Base-by-base conservation (phyloP, 2,797 vertebrate species). In the Halcyon badia region DNA sequence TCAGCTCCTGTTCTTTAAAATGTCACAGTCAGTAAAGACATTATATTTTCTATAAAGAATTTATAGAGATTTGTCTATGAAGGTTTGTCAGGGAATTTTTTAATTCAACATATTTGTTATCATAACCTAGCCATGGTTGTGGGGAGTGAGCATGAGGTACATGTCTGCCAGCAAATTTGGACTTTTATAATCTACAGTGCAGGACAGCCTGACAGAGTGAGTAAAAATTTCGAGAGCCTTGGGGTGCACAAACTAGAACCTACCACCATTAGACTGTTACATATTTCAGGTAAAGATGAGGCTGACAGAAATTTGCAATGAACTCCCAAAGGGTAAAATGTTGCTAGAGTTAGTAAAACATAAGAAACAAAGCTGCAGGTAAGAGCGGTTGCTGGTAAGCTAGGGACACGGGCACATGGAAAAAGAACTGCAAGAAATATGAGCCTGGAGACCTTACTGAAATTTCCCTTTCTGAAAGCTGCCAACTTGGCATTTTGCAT, bases 401-500 rank as follows among this genome's bases (percentile, higher is more conserved):
- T 44, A 11, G 51, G 44, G 71, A 71, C 61, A 80, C 31, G 78
- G 62, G 48, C 73, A 60, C n/a, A 28, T 76, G 89, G 90, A 96
- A 95, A 96, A 96, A 94, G 78, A 90, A 37, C 64, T 83, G 56
- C 57, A 83, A 89, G 95, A 96, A 96, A 97, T 96, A 96, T 2
- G 90, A 96, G 71, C 78, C 95, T 86, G 62, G 54, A 91, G 88
- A 94, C 95, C 61, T 89, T 61, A 94, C 49, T 91, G 83, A 95
- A 87, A 92, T 96, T 96, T 97, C 93, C 81, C 51, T 90, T 87
- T 66, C 88, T 93, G 68, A 78, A 80, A 80, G 83, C 83, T 85
- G 94, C 94, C 94, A 94, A 83, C 82, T 95, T 97, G 94, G 42
- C 88, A 87, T 97, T 97, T 96, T 78, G 39, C 41, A 65, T 93